Evolutionary conservation across 1,140 invertebrate species (phyloP), one percentile per base, ranked within the genome.

Genomic region (Drosophila lini): DNA sequence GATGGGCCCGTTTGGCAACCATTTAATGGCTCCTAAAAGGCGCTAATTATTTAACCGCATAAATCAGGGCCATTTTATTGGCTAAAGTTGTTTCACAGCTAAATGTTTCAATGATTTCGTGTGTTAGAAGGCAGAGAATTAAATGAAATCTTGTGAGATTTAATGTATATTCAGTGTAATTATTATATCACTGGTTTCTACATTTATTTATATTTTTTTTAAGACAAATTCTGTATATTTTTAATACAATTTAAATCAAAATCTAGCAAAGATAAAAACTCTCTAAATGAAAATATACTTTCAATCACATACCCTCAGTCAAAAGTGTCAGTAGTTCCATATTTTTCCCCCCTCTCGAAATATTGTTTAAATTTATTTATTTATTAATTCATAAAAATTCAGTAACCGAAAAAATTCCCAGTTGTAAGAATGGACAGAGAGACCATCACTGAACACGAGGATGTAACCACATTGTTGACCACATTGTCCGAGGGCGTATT

Each of bases 1-100:
- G 40, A 71, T 71, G 65, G 52, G 64, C 64, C 16, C 34, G 25
- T 42, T 53, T 16, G 61, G 53, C 63, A 47, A 48, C 25, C 71
- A 57, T 75, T 76, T 56, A 76, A 76, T 76, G 53, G 55, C 36
- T 47, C 45, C 73, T 55, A 75, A 76, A 76, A 60, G 53, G 61
- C 61, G 73, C 71, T 76, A 76, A 76, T 76, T 76, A 76, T 76
- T 76, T 76, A 52, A 9, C 61, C 61, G 47, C 73, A 76, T 76
- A 76, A 76, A 76, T 76, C 62, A 57, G 42, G 15, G 16, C 19
- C 15, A 55, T 55, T 62, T 73, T 74, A 62, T 62, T 31, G 56
- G 58, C 34, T 11, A 38, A 45, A 47, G 44, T 62, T 42, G 36
- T 41, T 50, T n/a, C 22, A 5, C 15, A 6, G 34, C 36, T n/a